These are phyloP conservation scores for Prietella phreatophila DNA, from an alignment of 2,113 vertebrate species.

Conservation along the genomic window DNA sequence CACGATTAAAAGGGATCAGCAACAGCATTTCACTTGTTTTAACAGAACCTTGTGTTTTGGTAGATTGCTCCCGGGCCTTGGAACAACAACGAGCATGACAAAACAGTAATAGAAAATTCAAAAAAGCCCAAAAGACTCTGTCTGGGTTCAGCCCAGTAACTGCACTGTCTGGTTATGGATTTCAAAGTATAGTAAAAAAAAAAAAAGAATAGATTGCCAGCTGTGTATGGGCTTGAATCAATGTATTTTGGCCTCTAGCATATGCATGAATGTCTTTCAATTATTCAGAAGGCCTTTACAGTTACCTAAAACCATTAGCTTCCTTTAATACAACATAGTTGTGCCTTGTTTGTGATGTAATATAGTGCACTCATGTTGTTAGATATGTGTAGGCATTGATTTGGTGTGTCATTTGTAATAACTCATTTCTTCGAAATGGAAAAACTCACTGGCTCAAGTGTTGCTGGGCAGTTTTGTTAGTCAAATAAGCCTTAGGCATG, in stretches of 20 bases:
- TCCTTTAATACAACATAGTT: neutral
- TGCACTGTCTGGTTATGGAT: conserved; percentile 34
- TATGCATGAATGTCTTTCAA: neutral
- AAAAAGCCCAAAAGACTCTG: conserved; percentile 16
- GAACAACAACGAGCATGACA: conserved; percentile 24
- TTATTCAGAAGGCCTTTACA: neutral
- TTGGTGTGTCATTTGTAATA: neutral
- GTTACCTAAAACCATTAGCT: neutral
- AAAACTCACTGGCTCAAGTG: neutral
- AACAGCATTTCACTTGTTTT: conserved; percentile 7
- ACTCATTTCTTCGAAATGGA: neutral
- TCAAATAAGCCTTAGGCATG: conserved; percentile 1
- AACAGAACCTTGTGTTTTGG: conserved; percentile 7
- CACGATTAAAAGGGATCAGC: conserved; percentile 36
- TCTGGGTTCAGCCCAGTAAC: conserved; percentile 25
- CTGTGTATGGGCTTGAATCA: neutral
- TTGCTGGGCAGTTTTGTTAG: neutral
- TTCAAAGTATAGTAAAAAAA: conserved; percentile 14
- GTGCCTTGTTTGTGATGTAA: neutral
- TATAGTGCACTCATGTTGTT: neutral
- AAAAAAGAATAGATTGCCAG: conserved; percentile 9
- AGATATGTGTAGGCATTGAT: too few relatives aligned
- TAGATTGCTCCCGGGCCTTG: conserved; percentile 27
- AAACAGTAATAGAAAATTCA: conserved; percentile 23
- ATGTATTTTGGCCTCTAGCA: conserved; percentile 8